phyloP scores from a whole-genome alignment of 2,113 vertebrate species.

The Apeltes quadracus region DNA sequence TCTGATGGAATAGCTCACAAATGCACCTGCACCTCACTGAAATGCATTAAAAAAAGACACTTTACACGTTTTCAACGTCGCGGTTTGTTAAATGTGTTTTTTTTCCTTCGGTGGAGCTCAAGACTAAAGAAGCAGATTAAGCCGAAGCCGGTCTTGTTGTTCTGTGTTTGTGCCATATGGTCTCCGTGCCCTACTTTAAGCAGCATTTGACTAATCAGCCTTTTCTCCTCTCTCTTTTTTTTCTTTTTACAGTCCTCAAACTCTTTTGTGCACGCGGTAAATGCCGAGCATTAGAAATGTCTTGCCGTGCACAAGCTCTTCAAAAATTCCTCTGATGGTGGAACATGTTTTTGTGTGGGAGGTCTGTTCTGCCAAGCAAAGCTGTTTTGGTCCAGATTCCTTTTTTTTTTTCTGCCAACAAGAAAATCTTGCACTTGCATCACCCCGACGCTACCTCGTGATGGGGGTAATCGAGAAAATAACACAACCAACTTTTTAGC shows the following conservation, averaged over 20 bases:
- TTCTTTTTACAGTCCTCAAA: constrained; percentile 58
- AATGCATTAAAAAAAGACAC: not conserved
- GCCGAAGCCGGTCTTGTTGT: constrained; percentile 8
- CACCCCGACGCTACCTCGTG: constrained; percentile 69
- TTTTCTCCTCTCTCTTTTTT: constrained; percentile 37
- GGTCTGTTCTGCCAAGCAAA: constrained; percentile 80
- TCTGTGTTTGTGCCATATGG: constrained; percentile 24
- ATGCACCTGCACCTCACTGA: not conserved
- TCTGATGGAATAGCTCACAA: not conserved
- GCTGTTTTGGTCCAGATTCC: constrained; percentile 78
- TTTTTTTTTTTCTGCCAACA: constrained; percentile 30
- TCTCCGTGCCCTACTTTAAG: constrained; percentile 31
- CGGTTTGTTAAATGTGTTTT: not conserved
- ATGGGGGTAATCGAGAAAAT: constrained; percentile 65
- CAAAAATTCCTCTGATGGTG: constrained; percentile 74
- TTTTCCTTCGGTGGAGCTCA: not conserved
- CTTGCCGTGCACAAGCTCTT: constrained; percentile 70
- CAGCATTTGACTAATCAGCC: constrained; percentile 61
- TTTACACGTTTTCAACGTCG: not conserved
- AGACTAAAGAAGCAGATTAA: not conserved
- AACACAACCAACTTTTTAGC: constrained; percentile 25
- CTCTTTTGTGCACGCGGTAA: constrained; percentile 67
- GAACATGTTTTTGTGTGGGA: constrained; percentile 83
- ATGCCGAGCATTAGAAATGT: constrained; percentile 74
- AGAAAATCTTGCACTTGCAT: constrained; percentile 68